These are phyloP conservation scores for Cepaea nemoralis DNA, from an alignment of 1,140 invertebrate species.

Conservation along the genomic window DNA sequence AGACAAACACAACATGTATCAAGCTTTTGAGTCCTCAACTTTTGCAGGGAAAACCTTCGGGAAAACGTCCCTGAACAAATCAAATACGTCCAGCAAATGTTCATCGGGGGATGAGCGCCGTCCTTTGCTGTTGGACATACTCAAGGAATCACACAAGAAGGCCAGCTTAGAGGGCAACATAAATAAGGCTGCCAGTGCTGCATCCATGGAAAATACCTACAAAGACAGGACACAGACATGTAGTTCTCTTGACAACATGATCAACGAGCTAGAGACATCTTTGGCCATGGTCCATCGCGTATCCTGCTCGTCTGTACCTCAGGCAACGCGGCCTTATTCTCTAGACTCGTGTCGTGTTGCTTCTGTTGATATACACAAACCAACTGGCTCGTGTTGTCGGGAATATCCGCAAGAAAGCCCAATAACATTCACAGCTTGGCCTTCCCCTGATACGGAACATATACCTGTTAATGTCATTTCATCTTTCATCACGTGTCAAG, in stretches of 20 bases:
- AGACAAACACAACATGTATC: background rate
- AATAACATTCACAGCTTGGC: too few relatives aligned
- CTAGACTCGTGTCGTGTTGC: too few relatives aligned
- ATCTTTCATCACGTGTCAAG: background rate
- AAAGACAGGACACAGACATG: background rate
- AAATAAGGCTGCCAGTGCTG: background rate
- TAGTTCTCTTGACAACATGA: background rate
- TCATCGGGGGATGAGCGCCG: background rate
- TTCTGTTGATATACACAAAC: too few relatives aligned
- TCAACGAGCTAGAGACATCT: background rate
- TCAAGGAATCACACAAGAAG: background rate
- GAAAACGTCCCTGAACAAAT: background rate
- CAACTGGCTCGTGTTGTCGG: too few relatives aligned
- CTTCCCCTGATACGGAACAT: background rate
- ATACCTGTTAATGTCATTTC: constrained; percentile 25
- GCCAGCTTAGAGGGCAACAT: background rate
- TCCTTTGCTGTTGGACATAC: background rate
- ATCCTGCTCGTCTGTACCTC: background rate
- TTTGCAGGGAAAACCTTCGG: background rate
- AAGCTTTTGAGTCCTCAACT: background rate
- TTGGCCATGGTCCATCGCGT: background rate
- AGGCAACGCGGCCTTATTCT: background rate
- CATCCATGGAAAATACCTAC: background rate
- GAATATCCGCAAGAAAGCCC: too few relatives aligned
- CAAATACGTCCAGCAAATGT: background rate